phyloP scores from a whole-genome alignment of 2,113 vertebrate genomes.

The Odontophorus gujanensis region DNA sequence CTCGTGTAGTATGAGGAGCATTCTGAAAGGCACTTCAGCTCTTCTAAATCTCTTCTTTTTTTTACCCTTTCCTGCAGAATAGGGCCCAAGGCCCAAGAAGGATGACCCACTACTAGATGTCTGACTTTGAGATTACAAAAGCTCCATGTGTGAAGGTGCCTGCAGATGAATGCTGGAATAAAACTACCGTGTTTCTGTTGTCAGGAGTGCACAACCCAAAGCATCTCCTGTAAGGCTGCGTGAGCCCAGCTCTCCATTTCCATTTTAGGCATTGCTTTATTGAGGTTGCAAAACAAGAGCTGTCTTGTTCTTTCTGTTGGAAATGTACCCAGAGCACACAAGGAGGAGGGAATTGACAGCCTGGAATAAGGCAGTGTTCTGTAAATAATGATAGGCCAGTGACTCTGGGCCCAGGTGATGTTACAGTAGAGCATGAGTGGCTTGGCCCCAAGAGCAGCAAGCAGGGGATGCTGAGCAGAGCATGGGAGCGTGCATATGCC shows the following conservation, averaged over 20 bases:
- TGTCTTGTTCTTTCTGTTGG: neutral
- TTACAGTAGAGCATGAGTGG: too few species aligned
- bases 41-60: neutral
- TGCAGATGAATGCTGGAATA: neutral
- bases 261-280: neutral
- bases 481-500: neutral
- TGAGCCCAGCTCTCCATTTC: neutral
- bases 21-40: neutral
- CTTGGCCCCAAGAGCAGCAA: fast-evolving
- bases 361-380: neutral
- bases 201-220: neutral
- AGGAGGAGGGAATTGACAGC: neutral
- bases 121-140: neutral
- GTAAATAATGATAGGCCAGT: constrained; percentile 18
- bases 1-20: neutral
- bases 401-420: neutral
- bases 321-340: neutral
- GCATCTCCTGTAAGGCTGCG: neutral
- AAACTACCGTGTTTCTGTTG: neutral
- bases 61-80: neutral
- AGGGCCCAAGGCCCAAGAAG: neutral
- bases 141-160: neutral
- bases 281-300: neutral
- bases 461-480: neutral
- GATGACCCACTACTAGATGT: neutral